phyloP scores from a whole-genome alignment of 2,797 vertebrate species.

The Loriculus beryllinus region DNA sequence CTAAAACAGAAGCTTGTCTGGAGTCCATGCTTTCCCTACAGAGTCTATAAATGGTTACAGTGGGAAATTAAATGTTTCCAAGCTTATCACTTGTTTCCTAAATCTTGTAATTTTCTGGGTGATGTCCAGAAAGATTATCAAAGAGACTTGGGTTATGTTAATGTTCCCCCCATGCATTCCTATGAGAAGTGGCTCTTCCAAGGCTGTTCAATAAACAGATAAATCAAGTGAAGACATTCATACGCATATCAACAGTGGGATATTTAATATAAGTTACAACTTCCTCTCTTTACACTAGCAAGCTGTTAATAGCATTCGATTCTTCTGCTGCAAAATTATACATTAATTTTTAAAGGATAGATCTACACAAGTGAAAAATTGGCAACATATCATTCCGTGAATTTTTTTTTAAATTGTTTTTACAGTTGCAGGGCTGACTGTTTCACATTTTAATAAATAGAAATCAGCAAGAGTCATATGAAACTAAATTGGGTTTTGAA shows the following conservation, averaged over 20 bases:
- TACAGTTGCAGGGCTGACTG: slow-evolving; percentile 20
- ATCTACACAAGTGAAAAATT: slow-evolving; percentile 56
- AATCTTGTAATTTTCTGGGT: slow-evolving; percentile 34
- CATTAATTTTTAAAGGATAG: slow-evolving; percentile 71
- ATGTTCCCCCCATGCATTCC: slow-evolving; percentile 1
- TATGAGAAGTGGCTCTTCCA: slow-evolving; percentile 38
- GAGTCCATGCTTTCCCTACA: not conserved
- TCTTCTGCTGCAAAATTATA: slow-evolving; percentile 68
- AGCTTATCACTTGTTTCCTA: not conserved
- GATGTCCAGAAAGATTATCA: slow-evolving; percentile 41
- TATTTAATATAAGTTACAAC: slow-evolving; percentile 62
- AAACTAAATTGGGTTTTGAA: slow-evolving; percentile 45
- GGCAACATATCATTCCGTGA: not conserved
- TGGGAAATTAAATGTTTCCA: slow-evolving; percentile 29
- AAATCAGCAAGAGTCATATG: slow-evolving; percentile 39
- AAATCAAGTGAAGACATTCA: slow-evolving; percentile 67
- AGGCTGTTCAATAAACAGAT: slow-evolving; percentile 70
- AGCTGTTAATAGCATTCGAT: slow-evolving; percentile 66
- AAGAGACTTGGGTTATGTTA: slow-evolving; percentile 21
- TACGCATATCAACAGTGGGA: slow-evolving; percentile 59
- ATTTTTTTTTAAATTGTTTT: slow-evolving; percentile 66
- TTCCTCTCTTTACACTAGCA: slow-evolving; percentile 58
- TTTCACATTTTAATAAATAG: slow-evolving; percentile 42
- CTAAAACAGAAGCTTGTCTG: not conserved
- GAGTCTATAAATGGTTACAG: not conserved